Conservation (phyloP, 2,888 invertebrate genomes). For the Itoplectis maculator region DNA sequence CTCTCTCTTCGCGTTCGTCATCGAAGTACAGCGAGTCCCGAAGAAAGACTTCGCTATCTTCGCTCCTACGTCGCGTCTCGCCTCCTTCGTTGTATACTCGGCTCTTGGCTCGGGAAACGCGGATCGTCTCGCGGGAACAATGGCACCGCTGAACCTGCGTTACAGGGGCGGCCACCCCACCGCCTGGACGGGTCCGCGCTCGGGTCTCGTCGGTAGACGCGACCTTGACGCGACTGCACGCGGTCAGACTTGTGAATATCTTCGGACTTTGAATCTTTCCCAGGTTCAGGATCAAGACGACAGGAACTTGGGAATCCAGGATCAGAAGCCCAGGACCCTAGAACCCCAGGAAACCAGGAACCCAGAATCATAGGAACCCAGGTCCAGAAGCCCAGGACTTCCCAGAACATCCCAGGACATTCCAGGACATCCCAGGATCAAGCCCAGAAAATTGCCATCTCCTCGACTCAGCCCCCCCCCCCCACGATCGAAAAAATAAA, state of each 20-base stretch:
- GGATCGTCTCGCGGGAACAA: conserved; percentile 73
- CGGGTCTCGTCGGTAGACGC: conserved; percentile 27
- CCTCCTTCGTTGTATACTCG: conserved; percentile 28
- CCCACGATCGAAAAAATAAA: too few relatives aligned
- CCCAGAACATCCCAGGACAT: too few relatives aligned
- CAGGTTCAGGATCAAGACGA: too few relatives aligned
- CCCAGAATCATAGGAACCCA: too few relatives aligned
- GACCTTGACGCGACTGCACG: conserved; percentile 42
- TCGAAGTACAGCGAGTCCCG: conserved; percentile 56
- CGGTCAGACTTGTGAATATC: conserved; percentile 22
- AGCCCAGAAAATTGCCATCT: too few relatives aligned
- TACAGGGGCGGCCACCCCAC: conserved; percentile 45
- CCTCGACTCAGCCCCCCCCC: too few relatives aligned
- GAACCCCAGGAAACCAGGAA: too few relatives aligned
- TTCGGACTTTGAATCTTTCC: neutral
- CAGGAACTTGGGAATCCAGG: too few relatives aligned
- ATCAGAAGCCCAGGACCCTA: too few relatives aligned
- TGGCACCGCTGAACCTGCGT: conserved; percentile 63
- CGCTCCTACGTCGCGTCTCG: conserved; percentile 35
- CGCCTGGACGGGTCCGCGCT: neutral
- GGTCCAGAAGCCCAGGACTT: too few relatives aligned
- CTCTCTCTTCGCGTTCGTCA: conserved; percentile 68
- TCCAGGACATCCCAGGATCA: too few relatives aligned
- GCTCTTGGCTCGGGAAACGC: conserved; percentile 47
- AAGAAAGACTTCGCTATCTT: conserved; percentile 56